Evolutionary conservation across 2,888 invertebrate genomes (phyloP).

Genomic region (Nesidiocoris tenuis): DNA sequence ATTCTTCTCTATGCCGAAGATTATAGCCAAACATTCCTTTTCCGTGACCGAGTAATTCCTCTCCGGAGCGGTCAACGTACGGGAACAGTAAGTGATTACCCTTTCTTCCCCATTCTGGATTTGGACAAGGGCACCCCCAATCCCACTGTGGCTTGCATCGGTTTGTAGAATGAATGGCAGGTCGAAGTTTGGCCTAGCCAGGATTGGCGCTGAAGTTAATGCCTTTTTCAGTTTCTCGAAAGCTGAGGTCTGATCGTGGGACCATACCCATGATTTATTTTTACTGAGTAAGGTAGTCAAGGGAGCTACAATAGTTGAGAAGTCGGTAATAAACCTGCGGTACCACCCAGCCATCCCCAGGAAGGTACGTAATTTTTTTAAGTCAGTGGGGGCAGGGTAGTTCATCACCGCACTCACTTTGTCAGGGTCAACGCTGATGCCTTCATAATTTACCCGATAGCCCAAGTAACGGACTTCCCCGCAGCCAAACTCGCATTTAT

Average conservation of each 20-base stretch:
- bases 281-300: constrained; percentile 33
- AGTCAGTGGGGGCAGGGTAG: constrained; percentile 22
- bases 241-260: neutral
- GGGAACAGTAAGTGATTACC: constrained; percentile 30
- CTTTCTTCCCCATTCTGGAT: neutral
- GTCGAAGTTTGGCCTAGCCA: constrained; percentile 43
- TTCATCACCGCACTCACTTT: constrained; percentile 33
- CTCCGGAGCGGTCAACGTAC: neutral
- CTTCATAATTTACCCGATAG: constrained; percentile 47
- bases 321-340: constrained; percentile 50
- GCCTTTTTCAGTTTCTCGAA: constrained; percentile 42
- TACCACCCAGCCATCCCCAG: constrained; percentile 45
- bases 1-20: neutral
- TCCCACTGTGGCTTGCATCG: constrained; percentile 32
- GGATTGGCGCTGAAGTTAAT: constrained; percentile 40
- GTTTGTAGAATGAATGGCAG: constrained; percentile 43
- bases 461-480: neutral
- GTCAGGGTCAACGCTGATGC: constrained; percentile 35
- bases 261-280: neutral
- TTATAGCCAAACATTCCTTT: neutral
- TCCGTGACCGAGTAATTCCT: neutral
- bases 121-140: constrained; percentile 40
- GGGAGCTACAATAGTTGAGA: constrained; percentile 47
- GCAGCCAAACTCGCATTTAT: neutral
- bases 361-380: constrained; percentile 45